Percentiles rank a stretch among this genome's conserved stretches.
Conservation (phyloP, 2,113 vertebrate genomes). For the Struthidea cinerea region DNA sequence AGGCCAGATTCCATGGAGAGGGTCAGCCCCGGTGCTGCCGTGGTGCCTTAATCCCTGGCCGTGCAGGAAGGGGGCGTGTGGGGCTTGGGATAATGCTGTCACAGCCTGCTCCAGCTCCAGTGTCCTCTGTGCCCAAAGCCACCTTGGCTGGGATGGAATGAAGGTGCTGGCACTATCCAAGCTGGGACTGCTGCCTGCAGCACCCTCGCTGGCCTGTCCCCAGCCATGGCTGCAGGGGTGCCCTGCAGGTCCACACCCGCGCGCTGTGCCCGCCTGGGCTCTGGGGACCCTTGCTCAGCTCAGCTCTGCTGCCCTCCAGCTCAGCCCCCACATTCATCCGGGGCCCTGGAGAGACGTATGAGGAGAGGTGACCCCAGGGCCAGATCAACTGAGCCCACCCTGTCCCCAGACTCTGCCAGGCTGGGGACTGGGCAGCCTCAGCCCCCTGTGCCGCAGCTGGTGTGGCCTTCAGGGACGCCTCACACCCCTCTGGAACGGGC, state of each 20-base stretch:
- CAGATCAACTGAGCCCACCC: neutral
- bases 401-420: neutral
- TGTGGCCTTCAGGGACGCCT: neutral
- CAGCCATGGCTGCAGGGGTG: neutral
- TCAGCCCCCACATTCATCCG: neutral
- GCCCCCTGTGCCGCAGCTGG: rapidly evolving
- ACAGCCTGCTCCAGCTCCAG: neutral
- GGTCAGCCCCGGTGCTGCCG: conserved; percentile 60
- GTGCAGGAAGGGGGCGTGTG: neutral
- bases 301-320: neutral
- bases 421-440: neutral
- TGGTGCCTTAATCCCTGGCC: conserved; percentile 68
- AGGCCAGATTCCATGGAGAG: neutral
- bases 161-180: neutral
- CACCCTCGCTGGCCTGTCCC: neutral
- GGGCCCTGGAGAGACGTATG: neutral
- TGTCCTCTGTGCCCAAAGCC: neutral
- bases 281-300: neutral
- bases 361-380: neutral
- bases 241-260: neutral
- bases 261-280: neutral
- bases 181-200: neutral
- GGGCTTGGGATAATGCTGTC: neutral
- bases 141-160: neutral
- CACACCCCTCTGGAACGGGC: neutral